These are phyloP conservation scores for Parauchenoglanis ngamensis DNA, from an alignment of 2,797 vertebrate species.

Conservation along the genomic window DNA sequence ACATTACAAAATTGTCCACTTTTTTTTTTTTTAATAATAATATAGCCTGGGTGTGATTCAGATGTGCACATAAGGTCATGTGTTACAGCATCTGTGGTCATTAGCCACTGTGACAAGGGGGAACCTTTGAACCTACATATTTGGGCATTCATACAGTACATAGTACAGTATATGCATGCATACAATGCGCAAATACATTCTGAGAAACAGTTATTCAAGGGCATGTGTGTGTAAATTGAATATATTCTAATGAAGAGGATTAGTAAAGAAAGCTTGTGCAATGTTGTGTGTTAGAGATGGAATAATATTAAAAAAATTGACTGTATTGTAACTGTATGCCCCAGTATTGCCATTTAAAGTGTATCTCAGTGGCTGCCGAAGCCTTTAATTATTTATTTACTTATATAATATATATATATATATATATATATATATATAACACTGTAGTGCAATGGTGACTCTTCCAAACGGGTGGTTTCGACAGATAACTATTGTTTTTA, in stretches of 20 bases:
- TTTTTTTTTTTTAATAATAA: background rate
- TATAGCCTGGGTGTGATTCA: no score
- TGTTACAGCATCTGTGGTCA: background rate
- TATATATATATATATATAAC: background rate
- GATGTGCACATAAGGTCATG: background rate
- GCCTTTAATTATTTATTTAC: no score
- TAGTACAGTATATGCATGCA: background rate
- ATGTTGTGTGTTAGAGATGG: background rate
- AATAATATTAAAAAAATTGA: background rate
- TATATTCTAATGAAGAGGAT: background rate
- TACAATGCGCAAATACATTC: background rate
- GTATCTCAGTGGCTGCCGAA: background rate
- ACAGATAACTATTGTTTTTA: background rate
- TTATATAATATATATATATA: no score
- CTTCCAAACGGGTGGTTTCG: background rate
- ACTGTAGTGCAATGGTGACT: background rate
- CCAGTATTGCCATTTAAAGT: background rate
- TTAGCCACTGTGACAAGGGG: background rate
- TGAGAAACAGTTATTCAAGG: background rate
- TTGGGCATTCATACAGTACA: background rate
- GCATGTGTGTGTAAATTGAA: background rate
- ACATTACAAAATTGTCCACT: background rate
- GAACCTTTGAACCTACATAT: background rate
- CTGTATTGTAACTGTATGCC: background rate
- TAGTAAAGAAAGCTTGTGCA: background rate